A percentile compares a stretch with the other conserved stretches of the same genome.
Evolutionary conservation across 2,113 vertebrate species (phyloP).

Genomic region (Nothocercus julius): DNA sequence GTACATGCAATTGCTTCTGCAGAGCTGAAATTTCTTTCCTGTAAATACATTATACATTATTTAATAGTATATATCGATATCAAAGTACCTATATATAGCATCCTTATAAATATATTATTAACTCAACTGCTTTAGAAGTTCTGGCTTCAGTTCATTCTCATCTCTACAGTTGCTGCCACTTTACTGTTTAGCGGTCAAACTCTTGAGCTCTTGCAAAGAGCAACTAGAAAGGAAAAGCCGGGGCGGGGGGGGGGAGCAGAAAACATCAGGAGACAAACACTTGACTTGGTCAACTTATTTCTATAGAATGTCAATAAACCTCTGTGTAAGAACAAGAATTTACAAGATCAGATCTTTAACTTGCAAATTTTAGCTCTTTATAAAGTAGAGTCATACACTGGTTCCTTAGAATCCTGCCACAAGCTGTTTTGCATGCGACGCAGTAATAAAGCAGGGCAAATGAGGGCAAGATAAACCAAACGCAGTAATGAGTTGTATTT

Average conservation of each 20-base stretch:
- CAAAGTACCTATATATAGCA: constrained; percentile 52
- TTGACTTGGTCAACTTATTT: background rate
- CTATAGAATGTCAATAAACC: background rate
- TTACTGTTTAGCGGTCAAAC: background rate
- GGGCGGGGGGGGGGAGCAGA: background rate
- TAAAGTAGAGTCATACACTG: background rate
- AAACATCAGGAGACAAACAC: background rate
- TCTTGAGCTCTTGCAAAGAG: background rate
- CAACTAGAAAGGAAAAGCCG: background rate
- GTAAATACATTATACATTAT: constrained; percentile 68
- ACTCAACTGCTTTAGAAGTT: constrained; percentile 7
- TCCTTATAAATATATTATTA: constrained; percentile 58
- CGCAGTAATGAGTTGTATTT: background rate
- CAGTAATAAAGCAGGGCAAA: background rate
- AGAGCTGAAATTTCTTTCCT: constrained; percentile 36
- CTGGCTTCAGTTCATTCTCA: constrained; percentile 42
- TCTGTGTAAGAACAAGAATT: background rate
- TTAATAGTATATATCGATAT: constrained; percentile 55
- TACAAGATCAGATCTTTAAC: background rate
- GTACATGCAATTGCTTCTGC: background rate
- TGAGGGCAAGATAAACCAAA: constrained; percentile 18
- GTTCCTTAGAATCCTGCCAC: background rate
- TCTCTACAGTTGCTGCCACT: background rate
- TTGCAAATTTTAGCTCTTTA: background rate
- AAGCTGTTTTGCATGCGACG: background rate